Evolutionary conservation across 2,113 vertebrate genomes (phyloP).

Genomic region (Mobula birostris): DNA sequence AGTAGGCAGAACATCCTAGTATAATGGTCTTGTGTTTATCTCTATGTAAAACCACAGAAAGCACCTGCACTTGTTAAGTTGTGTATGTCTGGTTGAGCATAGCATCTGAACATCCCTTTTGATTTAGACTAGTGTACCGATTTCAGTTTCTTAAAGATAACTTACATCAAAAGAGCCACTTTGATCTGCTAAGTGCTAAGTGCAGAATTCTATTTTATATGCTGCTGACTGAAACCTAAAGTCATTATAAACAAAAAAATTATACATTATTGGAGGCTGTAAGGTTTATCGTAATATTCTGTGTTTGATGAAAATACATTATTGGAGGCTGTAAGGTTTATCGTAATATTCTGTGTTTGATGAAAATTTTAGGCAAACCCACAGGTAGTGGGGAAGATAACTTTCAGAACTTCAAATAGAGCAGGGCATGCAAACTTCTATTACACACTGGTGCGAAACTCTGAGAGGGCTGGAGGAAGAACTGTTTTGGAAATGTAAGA

Average conservation of each 20-base stretch:
- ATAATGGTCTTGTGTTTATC: not conserved
- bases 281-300: not conserved
- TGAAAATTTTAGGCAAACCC: not conserved
- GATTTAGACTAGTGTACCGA: not conserved
- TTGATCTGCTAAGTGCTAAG: constrained; percentile 15
- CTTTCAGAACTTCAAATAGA: not conserved
- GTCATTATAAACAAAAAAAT: constrained; percentile 12
- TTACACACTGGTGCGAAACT: not conserved
- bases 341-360: not conserved
- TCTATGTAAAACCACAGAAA: not conserved
- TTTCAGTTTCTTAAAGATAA: no score
- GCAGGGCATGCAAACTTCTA: not conserved
- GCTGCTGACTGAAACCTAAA: not conserved
- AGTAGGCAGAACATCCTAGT: constrained; percentile 12
- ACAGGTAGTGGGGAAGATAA: not conserved
- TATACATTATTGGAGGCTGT: not conserved
- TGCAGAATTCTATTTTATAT: not conserved
- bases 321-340: not conserved
- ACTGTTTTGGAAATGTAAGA: not conserved
- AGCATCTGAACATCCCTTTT: constrained; percentile 8
- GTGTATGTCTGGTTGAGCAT: not conserved
- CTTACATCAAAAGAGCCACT: not conserved
- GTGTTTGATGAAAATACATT: not conserved
- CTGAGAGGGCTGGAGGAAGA: not conserved
- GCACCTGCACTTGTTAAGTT: constrained; percentile 6